These are phyloP conservation scores for Pheosia tremula DNA, from an alignment of 2,888 invertebrate genomes.

Conservation along the genomic window DNA sequence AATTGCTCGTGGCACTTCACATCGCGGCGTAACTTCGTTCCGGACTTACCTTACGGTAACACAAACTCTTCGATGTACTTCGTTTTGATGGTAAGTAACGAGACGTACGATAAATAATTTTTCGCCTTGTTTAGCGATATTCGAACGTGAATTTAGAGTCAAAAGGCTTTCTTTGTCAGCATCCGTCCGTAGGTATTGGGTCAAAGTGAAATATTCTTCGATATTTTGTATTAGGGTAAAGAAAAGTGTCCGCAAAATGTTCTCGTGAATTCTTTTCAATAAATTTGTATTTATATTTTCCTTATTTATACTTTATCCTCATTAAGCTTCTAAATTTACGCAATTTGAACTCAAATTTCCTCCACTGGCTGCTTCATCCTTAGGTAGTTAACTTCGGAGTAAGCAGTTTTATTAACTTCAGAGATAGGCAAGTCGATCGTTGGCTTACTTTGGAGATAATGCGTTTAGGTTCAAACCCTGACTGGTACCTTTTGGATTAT, in stretches of 20 bases:
- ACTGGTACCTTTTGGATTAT: too few species aligned
- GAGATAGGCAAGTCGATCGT: too few species aligned
- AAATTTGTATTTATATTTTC: background rate
- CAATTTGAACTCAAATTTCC: constrained; percentile 7
- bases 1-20: constrained; percentile 29
- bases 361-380: background rate
- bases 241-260: background rate
- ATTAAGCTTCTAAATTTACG: background rate
- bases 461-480: too few species aligned
- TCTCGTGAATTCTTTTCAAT: constrained; percentile 2
- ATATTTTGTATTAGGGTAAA: constrained; percentile 13
- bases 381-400: too few species aligned
- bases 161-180: constrained; percentile 54
- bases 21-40: constrained; percentile 29
- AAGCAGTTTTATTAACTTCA: too few species aligned
- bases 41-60: background rate
- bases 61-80: constrained; percentile 33
- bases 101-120: constrained; percentile 50
- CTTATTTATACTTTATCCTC: background rate
- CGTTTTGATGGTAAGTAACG: constrained; percentile 17
- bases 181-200: constrained; percentile 31
- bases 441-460: too few species aligned
- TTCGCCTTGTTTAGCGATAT: constrained; percentile 56
- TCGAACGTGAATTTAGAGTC: constrained; percentile 49
- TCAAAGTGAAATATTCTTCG: constrained; percentile 25